A percentile compares a stretch with the other conserved stretches of the same genome.
These are phyloP conservation scores for Masnerella sp. DNA, from an alignment of 2,888 invertebrate genomes.

Conservation along the genomic window DNA sequence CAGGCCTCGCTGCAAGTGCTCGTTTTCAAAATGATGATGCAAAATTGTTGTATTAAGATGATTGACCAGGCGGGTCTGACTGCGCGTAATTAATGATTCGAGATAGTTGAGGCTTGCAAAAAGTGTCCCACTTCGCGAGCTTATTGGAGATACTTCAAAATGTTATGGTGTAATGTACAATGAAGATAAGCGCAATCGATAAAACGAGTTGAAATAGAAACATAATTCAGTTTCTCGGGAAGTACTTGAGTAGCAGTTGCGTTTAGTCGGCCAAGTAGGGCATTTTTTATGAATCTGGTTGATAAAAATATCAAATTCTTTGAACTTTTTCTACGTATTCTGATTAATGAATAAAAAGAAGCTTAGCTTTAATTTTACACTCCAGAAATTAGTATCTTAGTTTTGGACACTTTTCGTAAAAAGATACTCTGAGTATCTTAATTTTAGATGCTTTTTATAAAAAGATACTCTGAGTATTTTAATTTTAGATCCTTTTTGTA, in stretches of 20 bases:
- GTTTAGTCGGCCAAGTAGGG: not conserved
- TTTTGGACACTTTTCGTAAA: too few relatives aligned
- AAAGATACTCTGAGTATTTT: too few relatives aligned
- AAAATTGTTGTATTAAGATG: slow-evolving; percentile 41
- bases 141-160: slow-evolving; percentile 28
- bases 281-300: not conserved
- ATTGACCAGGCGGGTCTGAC: slow-evolving; percentile 22
- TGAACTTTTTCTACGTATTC: too few relatives aligned
- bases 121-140: slow-evolving; percentile 43
- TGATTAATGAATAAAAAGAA: too few relatives aligned
- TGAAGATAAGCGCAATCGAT: slow-evolving; percentile 27
- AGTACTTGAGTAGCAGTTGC: slow-evolving; percentile 16
- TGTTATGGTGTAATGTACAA: slow-evolving; percentile 4
- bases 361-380: too few relatives aligned
- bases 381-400: too few relatives aligned
- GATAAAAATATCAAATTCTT: slow-evolving; percentile 14
- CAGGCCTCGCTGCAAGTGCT: slow-evolving; percentile 22
- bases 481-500: too few relatives aligned
- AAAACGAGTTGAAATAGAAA: slow-evolving; percentile 32
- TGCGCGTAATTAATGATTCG: slow-evolving; percentile 36
- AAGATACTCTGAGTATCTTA: too few relatives aligned
- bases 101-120: slow-evolving; percentile 33
- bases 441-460: too few relatives aligned
- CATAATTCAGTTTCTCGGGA: slow-evolving; percentile 16
- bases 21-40: slow-evolving; percentile 42